Base-by-base conservation (phyloP, 1,140 invertebrate genomes). In the Danaus melanippus region DNA sequence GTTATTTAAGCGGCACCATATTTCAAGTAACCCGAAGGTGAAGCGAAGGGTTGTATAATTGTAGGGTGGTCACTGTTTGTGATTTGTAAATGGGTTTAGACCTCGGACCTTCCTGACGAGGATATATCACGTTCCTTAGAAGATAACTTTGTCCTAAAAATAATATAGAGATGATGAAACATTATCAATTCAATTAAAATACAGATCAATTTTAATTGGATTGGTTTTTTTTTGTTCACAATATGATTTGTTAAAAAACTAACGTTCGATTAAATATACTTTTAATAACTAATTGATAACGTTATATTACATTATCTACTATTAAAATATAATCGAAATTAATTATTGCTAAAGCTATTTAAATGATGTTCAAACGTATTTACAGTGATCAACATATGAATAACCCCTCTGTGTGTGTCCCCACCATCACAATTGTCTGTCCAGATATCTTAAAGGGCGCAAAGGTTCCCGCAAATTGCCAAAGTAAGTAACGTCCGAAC, bases 11-110 rank as follows among this genome's bases (percentile, higher is more conserved):
- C 21, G 21, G 69, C 57, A 62, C 74, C 66, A 84, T 84, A 84
- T 84, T 79, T 82, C 77, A 84, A 79, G 69, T 76, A 76, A 73
- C 67, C 69, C 60, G 64, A 82, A 84, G 81, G 81, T 81, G 75
- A 76, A 69, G 62, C 59, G 60, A 75, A 75, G 76, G 79, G 81
- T 78, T 80, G 76, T 78, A 76, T 81, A 79, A 84, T 79, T 85
- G 79, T 73, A 62, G 71, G 80, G 69, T 76, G 80, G 80, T 84
- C 83, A 86, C 76, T 86, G 83, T 86, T 86, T 86, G 83, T 86
- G 83, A 86, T 86, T 86, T 86, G 83, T 86, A 86, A 86, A 86
- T 84, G 83, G 83, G 80, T 69, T 80, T 77, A 76, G 79, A 79
- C 83, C 83, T 84, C 83, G 79, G 78, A 78, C 83, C 83, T 86